A percentile compares a stretch with the other conserved stretches of the same genome.
These are phyloP conservation scores for Ictalurus punctatus DNA, from an alignment of 2,113 vertebrate genomes.

Conservation along the genomic window DNA sequence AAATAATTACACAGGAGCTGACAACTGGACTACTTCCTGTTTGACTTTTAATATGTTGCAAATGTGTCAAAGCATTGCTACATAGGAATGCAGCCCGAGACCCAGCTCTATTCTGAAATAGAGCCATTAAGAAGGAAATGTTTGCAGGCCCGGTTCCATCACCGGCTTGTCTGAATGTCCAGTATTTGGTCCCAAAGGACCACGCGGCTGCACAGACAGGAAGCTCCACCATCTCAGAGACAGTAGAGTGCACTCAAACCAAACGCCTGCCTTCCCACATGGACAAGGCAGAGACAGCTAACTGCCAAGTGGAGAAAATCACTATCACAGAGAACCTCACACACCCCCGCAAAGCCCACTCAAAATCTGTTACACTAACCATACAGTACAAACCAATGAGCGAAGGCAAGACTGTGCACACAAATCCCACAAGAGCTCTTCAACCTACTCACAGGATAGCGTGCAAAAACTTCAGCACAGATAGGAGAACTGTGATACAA, in stretches of 20 bases:
- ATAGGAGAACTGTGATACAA: conserved; percentile 32
- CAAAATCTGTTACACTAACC: conserved; percentile 53
- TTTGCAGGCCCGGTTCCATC: conserved; percentile 34
- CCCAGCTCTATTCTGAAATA: not conserved
- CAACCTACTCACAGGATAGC: conserved; percentile 21
- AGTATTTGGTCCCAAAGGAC: conserved; percentile 48
- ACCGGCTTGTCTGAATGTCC: conserved; percentile 32
- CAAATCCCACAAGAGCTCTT: conserved; percentile 22
- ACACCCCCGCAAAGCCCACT: conserved; percentile 54
- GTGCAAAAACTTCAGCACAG: conserved; percentile 21
- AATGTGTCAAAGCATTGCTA: conserved; percentile 1
- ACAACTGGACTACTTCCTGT: conserved; percentile 10
- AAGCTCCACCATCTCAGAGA: conserved; percentile 47
- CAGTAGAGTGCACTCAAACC: conserved; percentile 47
- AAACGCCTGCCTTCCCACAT: conserved; percentile 49
- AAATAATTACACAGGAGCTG: not conserved
- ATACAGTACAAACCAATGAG: conserved; percentile 24
- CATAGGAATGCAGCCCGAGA: not conserved
- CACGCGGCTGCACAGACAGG: conserved; percentile 50
- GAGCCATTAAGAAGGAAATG: conserved; percentile 28
- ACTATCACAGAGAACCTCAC: conserved; percentile 46
- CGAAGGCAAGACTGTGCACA: conserved; percentile 29
- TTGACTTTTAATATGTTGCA: not conserved
- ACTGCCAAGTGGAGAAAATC: conserved; percentile 52
- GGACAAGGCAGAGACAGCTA: conserved; percentile 39